phyloP scores from a whole-genome alignment of 2,797 vertebrate genomes.

The Threskiornis aethiopicus region DNA sequence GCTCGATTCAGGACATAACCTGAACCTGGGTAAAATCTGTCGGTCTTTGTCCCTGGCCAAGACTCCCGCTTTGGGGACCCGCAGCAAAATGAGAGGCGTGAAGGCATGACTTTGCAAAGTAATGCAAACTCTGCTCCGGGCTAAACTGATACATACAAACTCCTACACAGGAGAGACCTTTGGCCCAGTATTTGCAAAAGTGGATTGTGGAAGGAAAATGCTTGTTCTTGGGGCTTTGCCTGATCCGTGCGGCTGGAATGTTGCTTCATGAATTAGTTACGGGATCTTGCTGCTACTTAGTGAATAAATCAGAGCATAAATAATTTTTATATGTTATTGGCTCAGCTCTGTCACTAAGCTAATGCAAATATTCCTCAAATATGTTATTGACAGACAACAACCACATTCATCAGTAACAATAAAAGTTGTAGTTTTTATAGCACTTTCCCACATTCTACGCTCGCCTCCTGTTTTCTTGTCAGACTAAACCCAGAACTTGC shows the following conservation, averaged over 20 bases:
- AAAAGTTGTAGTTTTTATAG: background rate
- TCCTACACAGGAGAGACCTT: background rate
- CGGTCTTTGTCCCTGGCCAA: background rate
- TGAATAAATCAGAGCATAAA: background rate
- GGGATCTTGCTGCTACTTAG: background rate
- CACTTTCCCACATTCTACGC: background rate
- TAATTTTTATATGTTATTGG: background rate
- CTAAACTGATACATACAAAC: rapidly evolving
- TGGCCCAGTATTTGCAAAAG: background rate
- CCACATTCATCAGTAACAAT: background rate
- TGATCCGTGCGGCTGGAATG: background rate
- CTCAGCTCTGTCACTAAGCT: background rate
- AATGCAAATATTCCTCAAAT: background rate
- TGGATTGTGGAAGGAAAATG: background rate
- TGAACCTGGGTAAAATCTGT: background rate
- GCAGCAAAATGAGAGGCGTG: rapidly evolving
- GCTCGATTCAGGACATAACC: background rate
- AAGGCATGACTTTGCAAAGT: background rate
- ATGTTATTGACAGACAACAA: background rate
- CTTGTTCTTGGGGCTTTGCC: background rate
- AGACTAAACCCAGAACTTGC: background rate
- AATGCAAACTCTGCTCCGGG: background rate
- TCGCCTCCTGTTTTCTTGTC: background rate
- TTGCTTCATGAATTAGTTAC: background rate
- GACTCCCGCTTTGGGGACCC: background rate